Evolutionary conservation across 2,113 vertebrate genomes (phyloP), one percentile per base, ranked within the genome.

Genomic region (Nanorana parkeri): DNA sequence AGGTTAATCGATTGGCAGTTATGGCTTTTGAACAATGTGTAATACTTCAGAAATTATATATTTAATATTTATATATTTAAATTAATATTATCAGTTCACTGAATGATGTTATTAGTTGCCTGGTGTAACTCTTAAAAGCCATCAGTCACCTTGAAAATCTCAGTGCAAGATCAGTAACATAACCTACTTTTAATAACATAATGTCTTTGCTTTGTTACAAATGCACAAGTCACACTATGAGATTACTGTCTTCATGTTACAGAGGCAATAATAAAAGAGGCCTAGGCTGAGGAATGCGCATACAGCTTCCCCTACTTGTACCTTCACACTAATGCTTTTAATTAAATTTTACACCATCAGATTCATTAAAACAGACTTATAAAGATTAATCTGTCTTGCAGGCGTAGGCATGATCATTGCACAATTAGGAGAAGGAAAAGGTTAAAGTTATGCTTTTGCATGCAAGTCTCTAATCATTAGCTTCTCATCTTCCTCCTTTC

Each of bases 261-360:
- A 56, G 41, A 54, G 20, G 20, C 60, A 74, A 74, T 81, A 74
- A 73, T 81, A 81, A 73, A 64, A 61, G 13, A 21, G 28, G 24
- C 32, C 68, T 17, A 36, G 52, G 41, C 68, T 20, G 58, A 65
- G 24, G 56, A 65, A 65, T 41, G 68, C 41, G 29, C 68, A 66
- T 54, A 21, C 79, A 56, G 60, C 58, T 55, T n/a, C 52, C 54
- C 28, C 15, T 26, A 63, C 54, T 55, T 65, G 23, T 74, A 74
- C 32, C 11, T 74, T 26, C 73, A 29, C 64, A 69, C 76, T 79
- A 84, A 78, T 73, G 76, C 63, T 66, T 79, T 84, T 84, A 84
- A 79, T 84, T 72, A 78, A 84, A 84, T 84, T 41, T 84, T 79
- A 84, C 64, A 55, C 69, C 76, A 84, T 79, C 68, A 79, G 55